These are phyloP conservation scores for Antrozous pallidus DNA, from an alignment of 2,797 vertebrate species.

Conservation along the genomic window DNA sequence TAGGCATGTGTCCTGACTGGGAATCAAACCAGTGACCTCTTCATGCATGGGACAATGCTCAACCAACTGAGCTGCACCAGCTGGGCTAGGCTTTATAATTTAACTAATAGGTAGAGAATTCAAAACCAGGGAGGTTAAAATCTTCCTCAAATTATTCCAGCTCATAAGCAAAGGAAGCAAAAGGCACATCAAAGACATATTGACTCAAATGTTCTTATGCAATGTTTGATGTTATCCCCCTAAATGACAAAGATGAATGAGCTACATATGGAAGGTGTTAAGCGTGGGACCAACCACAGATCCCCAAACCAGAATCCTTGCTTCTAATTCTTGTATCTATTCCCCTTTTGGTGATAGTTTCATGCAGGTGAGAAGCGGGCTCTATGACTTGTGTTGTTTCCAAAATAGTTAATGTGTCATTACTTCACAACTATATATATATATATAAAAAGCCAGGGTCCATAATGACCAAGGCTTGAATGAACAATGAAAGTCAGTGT, in stretches of 20 bases:
- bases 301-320: neutral
- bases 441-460: too few species aligned
- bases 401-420: neutral
- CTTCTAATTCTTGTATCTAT: neutral
- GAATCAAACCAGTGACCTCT: too few species aligned
- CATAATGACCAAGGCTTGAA: too few species aligned
- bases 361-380: neutral
- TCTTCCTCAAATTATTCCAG: neutral
- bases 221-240: neutral
- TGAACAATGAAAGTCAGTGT: too few species aligned
- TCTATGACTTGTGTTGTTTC: neutral
- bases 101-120: neutral
- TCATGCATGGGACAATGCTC: too few species aligned
- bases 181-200: neutral
- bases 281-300: neutral
- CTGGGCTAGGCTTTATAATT: neutral
- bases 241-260: neutral
- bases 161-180: neutral
- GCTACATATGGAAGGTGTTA: neutral
- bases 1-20: too few species aligned
- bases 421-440: neutral
- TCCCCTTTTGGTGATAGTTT: neutral
- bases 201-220: neutral
- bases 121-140: neutral
- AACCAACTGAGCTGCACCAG: too few species aligned